Evolutionary conservation across 2,888 invertebrate species (phyloP), one percentile per base, ranked within the genome.

Genomic region (Troglohyphantes excavatus): DNA sequence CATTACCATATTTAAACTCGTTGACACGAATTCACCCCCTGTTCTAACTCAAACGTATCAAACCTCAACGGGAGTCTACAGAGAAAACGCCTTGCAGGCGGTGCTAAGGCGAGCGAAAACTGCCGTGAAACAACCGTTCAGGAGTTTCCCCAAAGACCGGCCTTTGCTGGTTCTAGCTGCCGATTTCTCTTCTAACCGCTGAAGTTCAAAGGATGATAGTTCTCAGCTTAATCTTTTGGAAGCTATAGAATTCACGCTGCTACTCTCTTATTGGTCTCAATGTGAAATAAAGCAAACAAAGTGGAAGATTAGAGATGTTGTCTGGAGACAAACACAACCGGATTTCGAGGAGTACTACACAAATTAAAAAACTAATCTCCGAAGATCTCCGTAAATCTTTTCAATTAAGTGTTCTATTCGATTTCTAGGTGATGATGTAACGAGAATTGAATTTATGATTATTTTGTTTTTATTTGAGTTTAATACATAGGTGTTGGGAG

Each of bases 1-100:
- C 83, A 67, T 85, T 85, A 85, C 39, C 59, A 68, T 67, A 76
- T 76, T 85, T 76, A 67, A 85, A 85, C 53, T 67, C 68, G 53
- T 76, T 68, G 76, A 26, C 39, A 61, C 33, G 70, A 59, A 85
- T 85, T 65, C 75, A 46, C n/a, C 67, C 21, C n/a, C n/a, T 27
- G 9, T 27, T 6, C 33, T 65, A 26, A 7, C 13, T 1, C 11
- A 43, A 39, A 43, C 19, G 13, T 78, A 39, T 75, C 65, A 68
- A 81, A 81, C 81, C 81, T 81, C 81, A 81, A 27, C 68, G 53
- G 27, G 21, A 68, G 76, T 17, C 33, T 46, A 39, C 39, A 26
- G 23, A 76, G 53, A n/a, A 59, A 23, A 59, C 7, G 29, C 29
- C 53, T 39, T 53, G 27, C 6, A 26, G 26, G 65, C 5, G 67